Evolutionary conservation across 2,797 vertebrate species (phyloP), one percentile per base, ranked within the genome.

Genomic region (Periparus ater): DNA sequence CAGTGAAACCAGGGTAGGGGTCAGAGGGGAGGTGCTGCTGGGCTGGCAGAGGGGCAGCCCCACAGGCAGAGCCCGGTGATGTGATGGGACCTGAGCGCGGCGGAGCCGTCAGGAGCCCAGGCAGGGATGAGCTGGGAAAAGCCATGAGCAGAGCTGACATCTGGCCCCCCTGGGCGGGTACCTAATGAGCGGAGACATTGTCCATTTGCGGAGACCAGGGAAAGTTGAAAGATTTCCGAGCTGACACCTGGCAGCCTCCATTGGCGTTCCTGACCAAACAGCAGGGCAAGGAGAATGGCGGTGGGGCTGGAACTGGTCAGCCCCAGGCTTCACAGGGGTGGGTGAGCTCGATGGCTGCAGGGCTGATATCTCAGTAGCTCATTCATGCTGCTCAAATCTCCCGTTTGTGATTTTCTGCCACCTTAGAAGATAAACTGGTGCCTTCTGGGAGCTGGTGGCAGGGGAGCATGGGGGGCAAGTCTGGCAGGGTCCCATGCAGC

Each of bases 141-240:
- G 88, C 91, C 85, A 25, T 93, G 91, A 94, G 85, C 78, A 1
- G 76, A 96, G 57, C 66, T 96, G 95, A 91, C 95, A 81, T 94
- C 67, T 74, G 88, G n/a, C n/a, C 84, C 95, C 79, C 87, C 60
- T 74, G 92, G 95, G 93, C 20, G 7, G 73, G 54, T 36, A 88
- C 87, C 87, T 93, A 92, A 94, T 92, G 80, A 97, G 88, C 17
- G 0, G 63, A 93, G 96, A 94, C 87, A 85, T 32, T 96, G 94
- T 95, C 94, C 95, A 93, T 79, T 96, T 89, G 75, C 29, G 55
- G 81, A 96, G 84, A 92, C 0, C 11, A 92, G 65, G 61, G 53
- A 34, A 88, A 95, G 85, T 54, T 85, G 85, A 93, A 79, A 89
- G 81, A 91, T 75, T 91, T 86, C 88, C 3, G 7, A 89, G 80